Percentiles rank a stretch among this genome's conserved stretches.
phyloP scores from a whole-genome alignment of 2,113 vertebrate species.

The Pyrgilauda ruficollis region DNA sequence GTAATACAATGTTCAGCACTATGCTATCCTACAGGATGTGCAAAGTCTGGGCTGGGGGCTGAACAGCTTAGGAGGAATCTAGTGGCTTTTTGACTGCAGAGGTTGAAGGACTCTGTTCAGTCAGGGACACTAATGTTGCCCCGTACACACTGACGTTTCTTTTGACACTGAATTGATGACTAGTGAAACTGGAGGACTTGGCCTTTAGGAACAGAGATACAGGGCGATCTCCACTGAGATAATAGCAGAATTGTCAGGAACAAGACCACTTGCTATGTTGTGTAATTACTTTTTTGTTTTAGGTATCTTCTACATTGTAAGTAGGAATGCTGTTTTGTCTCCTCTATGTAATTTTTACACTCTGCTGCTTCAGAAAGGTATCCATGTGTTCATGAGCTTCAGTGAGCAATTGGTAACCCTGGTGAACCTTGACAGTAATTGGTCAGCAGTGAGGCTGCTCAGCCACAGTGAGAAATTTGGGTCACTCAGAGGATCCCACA shows the following conservation, averaged over 20 bases:
- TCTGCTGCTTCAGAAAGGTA: background rate
- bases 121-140: background rate
- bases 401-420: background rate
- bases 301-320: background rate
- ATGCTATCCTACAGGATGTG: background rate
- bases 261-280: background rate
- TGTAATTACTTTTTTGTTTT: background rate
- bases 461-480: background rate
- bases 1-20: background rate
- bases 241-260: background rate
- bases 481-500: background rate
- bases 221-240: background rate
- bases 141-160: background rate
- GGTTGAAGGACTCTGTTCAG: background rate
- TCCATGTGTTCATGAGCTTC: background rate
- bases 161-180: background rate
- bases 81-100: background rate
- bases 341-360: background rate
- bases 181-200: background rate
- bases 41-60: background rate
- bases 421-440: background rate
- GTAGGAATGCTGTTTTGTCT: background rate
- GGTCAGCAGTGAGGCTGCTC: background rate
- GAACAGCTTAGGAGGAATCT: background rate
- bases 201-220: background rate